Conservation (phyloP, 2,113 vertebrate genomes). For the Emydocephalus ijimae region DNA sequence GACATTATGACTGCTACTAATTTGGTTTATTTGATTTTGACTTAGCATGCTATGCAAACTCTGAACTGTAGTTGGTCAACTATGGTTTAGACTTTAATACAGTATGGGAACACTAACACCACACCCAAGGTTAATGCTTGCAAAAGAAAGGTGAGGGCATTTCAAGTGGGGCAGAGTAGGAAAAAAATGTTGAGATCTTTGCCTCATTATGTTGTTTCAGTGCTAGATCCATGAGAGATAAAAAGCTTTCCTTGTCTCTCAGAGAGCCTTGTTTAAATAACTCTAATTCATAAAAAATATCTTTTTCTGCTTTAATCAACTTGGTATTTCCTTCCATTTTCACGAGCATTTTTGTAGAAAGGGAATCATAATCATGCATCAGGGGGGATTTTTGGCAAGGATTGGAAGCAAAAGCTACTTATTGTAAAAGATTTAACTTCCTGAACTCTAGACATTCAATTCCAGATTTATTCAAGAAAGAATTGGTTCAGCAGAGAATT, state of each 20-base stretch:
- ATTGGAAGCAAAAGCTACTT: background rate
- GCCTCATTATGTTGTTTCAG: background rate
- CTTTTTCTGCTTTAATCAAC: background rate
- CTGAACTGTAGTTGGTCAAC: background rate
- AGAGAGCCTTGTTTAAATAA: background rate
- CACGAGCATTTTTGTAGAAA: background rate
- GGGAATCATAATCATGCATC: background rate
- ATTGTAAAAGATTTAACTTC: background rate
- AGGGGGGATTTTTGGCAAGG: background rate
- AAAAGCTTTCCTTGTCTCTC: background rate
- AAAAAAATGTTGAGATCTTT: background rate
- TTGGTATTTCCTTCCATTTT: background rate
- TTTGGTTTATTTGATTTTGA: background rate
- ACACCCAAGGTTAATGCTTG: background rate
- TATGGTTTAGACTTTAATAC: background rate
- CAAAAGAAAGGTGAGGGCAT: background rate
- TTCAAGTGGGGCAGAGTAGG: background rate
- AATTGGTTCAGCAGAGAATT: background rate
- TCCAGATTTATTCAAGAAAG: background rate
- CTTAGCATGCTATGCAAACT: background rate
- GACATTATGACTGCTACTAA: background rate
- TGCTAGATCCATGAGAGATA: background rate
- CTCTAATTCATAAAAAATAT: background rate
- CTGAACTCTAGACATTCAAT: background rate
- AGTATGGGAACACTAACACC: background rate